Conservation (phyloP, 1,140 invertebrate species). For the Magallana gigas region DNA sequence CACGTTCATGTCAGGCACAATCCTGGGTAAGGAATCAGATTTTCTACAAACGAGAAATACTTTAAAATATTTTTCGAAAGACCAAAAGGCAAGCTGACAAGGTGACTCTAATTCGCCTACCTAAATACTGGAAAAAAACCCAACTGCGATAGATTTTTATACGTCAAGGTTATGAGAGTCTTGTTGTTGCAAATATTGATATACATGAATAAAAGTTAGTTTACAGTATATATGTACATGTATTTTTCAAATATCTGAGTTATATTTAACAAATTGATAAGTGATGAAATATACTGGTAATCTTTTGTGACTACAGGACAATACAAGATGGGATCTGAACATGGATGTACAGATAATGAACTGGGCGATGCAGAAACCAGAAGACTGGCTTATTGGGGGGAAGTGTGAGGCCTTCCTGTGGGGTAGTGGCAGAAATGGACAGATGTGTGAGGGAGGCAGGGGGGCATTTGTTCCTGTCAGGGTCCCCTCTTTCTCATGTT, state of each 20-base stretch:
- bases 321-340: conserved; percentile 81
- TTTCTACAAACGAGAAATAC: no score
- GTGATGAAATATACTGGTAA: background rate
- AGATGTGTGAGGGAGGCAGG: conserved; percentile 83
- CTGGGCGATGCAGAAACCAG: conserved; percentile 83
- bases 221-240: background rate
- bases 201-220: background rate
- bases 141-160: no score
- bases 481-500: conserved; percentile 74
- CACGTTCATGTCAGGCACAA: conserved; percentile 13
- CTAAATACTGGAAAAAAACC: no score
- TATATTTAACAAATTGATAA: background rate
- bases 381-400: conserved; percentile 86
- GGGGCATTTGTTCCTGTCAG: conserved; percentile 67
- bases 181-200: no score
- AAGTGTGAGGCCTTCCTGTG: conserved; percentile 84
- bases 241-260: background rate
- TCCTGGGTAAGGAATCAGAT: conserved; percentile 25
- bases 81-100: no score
- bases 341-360: conserved; percentile 84
- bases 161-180: no score
- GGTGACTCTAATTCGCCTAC: no score
- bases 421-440: conserved; percentile 85
- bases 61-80: no score
- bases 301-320: conserved; percentile 73